These are phyloP conservation scores for Neoarius graeffei DNA, from an alignment of 2,113 vertebrate genomes.

Conservation along the genomic window DNA sequence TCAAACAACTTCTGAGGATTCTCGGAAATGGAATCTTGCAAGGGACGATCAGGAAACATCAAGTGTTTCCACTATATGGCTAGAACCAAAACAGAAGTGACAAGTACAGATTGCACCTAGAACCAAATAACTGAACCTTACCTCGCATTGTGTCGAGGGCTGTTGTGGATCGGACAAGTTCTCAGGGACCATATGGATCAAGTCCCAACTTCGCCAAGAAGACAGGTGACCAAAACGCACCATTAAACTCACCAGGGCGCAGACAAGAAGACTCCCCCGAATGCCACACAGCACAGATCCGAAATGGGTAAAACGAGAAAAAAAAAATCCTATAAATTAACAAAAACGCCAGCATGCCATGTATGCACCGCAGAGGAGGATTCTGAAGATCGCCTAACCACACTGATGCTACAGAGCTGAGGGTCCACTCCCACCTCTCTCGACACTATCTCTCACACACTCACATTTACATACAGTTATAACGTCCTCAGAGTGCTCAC, in stretches of 20 bases:
- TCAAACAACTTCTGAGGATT: neutral
- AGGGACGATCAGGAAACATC: too few species aligned
- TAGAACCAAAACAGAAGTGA: neutral
- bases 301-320: neutral
- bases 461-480: constrained; percentile 32
- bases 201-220: constrained; percentile 77
- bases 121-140: constrained; percentile 51
- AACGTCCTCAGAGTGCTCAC: neutral
- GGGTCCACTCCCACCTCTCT: constrained; percentile 16
- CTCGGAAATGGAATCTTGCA: neutral
- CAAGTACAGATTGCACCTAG: neutral
- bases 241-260: constrained; percentile 54
- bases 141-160: constrained; percentile 55
- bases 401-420: neutral
- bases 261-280: neutral
- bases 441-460: neutral
- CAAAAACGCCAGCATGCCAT: neutral
- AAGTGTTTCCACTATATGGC: neutral
- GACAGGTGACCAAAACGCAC: constrained; percentile 68
- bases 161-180: constrained; percentile 48
- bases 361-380: neutral
- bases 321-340: too few species aligned
- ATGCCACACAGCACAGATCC: neutral
- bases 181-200: constrained; percentile 66
- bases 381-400: neutral